Percentiles rank a stretch among this genome's conserved stretches.
Conservation (phyloP, 2,113 vertebrate genomes). For the Ifrita kowaldi region DNA sequence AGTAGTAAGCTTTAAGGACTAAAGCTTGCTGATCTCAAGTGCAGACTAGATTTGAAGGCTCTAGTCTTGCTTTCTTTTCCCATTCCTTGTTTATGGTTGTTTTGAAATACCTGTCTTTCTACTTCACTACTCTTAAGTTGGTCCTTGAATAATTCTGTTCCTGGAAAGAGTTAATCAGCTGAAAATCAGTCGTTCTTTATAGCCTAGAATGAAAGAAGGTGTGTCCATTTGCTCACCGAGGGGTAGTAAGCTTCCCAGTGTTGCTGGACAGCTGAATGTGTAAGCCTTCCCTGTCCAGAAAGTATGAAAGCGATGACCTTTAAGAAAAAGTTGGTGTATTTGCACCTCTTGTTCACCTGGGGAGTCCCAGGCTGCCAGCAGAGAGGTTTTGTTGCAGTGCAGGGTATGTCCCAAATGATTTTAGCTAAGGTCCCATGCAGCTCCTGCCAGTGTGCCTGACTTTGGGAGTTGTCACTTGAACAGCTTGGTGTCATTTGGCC, state of each 20-base stretch:
- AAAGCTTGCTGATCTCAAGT: background rate
- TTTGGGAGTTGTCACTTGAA: background rate
- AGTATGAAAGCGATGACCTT: background rate
- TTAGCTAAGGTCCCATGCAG: background rate
- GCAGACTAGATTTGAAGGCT: background rate
- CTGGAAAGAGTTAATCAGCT: background rate
- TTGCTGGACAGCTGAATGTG: background rate
- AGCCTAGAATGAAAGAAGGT: background rate
- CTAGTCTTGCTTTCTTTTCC: background rate
- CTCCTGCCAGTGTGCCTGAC: background rate
- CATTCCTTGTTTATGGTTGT: background rate
- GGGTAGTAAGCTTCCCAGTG: background rate
- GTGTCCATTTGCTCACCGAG: background rate
- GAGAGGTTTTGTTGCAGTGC: fast-evolving
- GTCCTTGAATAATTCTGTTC: background rate
- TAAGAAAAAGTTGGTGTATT: background rate
- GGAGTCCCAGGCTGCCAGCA: background rate
- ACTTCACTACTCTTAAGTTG: background rate
- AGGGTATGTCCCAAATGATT: background rate
- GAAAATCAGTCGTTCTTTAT: background rate
- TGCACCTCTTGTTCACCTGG: background rate
- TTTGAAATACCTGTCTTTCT: background rate
- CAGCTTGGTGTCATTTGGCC: background rate
- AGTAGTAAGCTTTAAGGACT: background rate
- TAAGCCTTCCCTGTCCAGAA: background rate